Evolutionary conservation across 2,888 invertebrate species (phyloP).

Genomic region (Caradrina kadenii): DNA sequence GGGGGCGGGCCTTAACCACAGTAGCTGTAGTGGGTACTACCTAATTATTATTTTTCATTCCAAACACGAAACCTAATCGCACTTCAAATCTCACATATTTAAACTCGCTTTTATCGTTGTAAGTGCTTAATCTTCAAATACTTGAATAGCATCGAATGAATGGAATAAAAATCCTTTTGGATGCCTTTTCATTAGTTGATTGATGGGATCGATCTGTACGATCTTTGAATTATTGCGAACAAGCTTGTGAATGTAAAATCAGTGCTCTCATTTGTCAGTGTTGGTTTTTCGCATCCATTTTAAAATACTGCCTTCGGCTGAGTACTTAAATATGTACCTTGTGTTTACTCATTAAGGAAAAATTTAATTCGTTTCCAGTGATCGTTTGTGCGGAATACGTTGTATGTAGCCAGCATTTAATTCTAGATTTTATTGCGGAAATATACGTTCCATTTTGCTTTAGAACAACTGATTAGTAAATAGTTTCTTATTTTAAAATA

Average conservation of each 20-base stretch:
- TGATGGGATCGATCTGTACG: constrained; percentile 70
- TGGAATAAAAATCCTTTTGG: constrained; percentile 68
- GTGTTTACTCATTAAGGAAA: constrained; percentile 56
- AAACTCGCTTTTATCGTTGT: constrained; percentile 51
- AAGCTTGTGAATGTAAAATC: constrained; percentile 70
- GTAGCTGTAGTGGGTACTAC: no score
- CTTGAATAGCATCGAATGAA: constrained; percentile 66
- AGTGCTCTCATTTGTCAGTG: constrained; percentile 69
- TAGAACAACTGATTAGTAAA: not conserved
- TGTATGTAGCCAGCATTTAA: no score
- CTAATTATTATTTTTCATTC: not conserved
- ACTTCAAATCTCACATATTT: constrained; percentile 39
- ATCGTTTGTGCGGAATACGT: constrained; percentile 5
- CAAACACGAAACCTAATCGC: constrained; percentile 21
- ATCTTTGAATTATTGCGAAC: constrained; percentile 68
- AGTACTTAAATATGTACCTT: constrained; percentile 22
- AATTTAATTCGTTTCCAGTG: constrained; percentile 32
- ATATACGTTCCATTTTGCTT: constrained; percentile 1
- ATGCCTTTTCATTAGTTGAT: constrained; percentile 73
- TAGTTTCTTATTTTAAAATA: not conserved
- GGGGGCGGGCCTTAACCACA: no score
- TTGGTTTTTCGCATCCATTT: constrained; percentile 57
- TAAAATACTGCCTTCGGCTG: constrained; percentile 45
- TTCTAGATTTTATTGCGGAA: not conserved
- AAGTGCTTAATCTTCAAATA: constrained; percentile 64